Percentiles rank a stretch among this genome's conserved stretches.
These are phyloP conservation scores for Phenganax subtilis DNA, from an alignment of 92 coral and sea anemone species.

Conservation along the genomic window DNA sequence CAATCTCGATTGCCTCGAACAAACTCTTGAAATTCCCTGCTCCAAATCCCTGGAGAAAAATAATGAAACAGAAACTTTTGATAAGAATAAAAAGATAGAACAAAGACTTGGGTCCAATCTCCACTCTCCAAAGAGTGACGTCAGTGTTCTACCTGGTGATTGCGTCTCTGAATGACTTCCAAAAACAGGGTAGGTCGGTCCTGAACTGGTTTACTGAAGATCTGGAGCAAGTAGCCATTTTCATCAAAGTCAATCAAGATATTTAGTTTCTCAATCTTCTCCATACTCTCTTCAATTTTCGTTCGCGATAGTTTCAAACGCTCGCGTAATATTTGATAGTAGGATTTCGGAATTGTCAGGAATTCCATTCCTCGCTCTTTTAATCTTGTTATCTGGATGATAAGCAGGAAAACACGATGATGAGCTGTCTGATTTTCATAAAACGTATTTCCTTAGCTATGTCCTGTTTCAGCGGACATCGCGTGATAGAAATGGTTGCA, in stretches of 20 bases:
- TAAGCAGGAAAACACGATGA: neutral
- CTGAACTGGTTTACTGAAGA: slow-evolving; percentile 88
- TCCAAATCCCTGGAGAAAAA: slow-evolving; percentile 63
- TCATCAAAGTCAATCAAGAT: slow-evolving; percentile 94
- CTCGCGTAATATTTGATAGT: slow-evolving; percentile 67
- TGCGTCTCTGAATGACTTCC: slow-evolving; percentile 81
- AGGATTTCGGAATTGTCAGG: slow-evolving; percentile 72
- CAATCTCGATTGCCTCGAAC: slow-evolving; percentile 65
- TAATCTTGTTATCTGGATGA: slow-evolving; percentile 55
- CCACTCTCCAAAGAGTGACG: neutral
- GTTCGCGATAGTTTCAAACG: slow-evolving; percentile 67
- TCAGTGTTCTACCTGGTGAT: slow-evolving; percentile 61
- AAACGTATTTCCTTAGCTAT: no score
- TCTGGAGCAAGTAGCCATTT: slow-evolving; percentile 92
- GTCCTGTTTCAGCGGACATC: no score
- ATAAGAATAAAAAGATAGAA: neutral
- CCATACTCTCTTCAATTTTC: slow-evolving; percentile 57
- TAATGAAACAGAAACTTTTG: neutral
- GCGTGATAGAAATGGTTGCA: no score
- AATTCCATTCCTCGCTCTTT: slow-evolving; percentile 81
- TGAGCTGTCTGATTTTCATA: neutral
- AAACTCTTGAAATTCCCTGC: slow-evolving; percentile 79
- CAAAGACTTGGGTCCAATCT: neutral
- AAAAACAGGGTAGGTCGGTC: slow-evolving; percentile 94
- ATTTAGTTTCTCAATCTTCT: slow-evolving; percentile 64